Evolutionary conservation across 2,113 vertebrate species (phyloP).

Genomic region (Mormyrus iriodes): DNA sequence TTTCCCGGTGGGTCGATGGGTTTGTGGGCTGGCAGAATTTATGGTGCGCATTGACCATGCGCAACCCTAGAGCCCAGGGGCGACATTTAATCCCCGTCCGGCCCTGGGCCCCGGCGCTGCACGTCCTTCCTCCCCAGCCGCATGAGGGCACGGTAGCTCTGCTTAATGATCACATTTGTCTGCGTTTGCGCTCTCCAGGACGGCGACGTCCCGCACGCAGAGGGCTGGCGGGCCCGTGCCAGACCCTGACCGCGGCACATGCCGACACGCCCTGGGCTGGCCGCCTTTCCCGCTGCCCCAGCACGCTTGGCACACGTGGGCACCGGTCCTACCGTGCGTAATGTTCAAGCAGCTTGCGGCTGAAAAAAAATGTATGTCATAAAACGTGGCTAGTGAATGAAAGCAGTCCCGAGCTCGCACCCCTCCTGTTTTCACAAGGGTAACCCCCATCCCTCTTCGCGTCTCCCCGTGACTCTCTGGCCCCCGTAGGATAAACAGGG

Average conservation of each 20-base stretch:
- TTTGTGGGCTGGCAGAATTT: not conserved
- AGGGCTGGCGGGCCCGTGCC: not conserved
- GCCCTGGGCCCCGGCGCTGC: not conserved
- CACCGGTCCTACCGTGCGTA: not conserved
- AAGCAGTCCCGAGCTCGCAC: not conserved
- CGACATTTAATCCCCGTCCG: not conserved
- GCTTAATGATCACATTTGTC: not conserved
- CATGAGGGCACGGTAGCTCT: not conserved
- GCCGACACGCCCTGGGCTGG: not conserved
- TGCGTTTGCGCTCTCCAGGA: not conserved
- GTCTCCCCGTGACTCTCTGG: conserved; percentile 28
- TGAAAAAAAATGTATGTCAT: not conserved
- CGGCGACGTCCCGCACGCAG: not conserved
- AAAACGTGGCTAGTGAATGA: not conserved
- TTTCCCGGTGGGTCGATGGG: not conserved
- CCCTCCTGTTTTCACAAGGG: conserved; percentile 17
- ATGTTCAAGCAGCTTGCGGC: not conserved
- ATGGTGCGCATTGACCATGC: not conserved
- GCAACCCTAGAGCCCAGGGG: not conserved
- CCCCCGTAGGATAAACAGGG: conserved; percentile 37
- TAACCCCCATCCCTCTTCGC: conserved; percentile 34
- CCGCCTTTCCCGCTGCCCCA: not conserved
- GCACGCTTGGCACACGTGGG: not conserved
- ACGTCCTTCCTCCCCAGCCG: not conserved
- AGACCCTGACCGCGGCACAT: not conserved